Evolutionary conservation across 2,797 vertebrate genomes (phyloP).

Genomic region (Oreochromis grahami): DNA sequence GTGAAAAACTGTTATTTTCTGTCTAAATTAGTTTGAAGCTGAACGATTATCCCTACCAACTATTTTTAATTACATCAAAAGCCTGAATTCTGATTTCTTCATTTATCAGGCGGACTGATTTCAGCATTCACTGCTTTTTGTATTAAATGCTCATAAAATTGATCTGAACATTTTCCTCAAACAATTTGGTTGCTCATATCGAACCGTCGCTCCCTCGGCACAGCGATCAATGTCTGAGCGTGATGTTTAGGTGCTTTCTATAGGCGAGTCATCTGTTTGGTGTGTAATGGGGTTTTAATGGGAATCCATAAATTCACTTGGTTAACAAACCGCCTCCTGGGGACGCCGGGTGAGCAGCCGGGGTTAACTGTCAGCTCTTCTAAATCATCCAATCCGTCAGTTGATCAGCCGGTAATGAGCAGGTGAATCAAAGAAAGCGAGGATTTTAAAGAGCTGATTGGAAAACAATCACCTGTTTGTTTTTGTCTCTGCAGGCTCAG

Average conservation of each 20-base stretch:
- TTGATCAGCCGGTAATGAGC: background rate
- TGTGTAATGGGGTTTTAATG: slow-evolving; percentile 33
- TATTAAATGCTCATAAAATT: background rate
- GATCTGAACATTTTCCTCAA: background rate
- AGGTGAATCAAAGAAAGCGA: background rate
- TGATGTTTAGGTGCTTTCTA: background rate
- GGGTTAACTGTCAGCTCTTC: background rate
- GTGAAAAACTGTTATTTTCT: background rate
- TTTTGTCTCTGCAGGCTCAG: background rate
- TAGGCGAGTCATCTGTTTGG: slow-evolving; percentile 2
- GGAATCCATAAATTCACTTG: slow-evolving; percentile 24
- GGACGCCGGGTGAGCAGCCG: background rate
- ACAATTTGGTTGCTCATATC: background rate
- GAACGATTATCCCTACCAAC: background rate
- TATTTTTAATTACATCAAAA: background rate
- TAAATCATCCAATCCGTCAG: background rate
- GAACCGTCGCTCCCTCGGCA: background rate
- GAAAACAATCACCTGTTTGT: background rate
- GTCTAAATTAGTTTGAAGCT: background rate
- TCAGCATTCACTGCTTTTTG: background rate
- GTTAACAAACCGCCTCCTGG: background rate
- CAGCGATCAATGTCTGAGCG: background rate
- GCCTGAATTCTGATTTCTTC: background rate
- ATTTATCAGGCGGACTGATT: background rate
- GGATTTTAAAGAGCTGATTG: background rate